phyloP scores from a whole-genome alignment of 2,797 vertebrate species.

The Kryptolebias ocellatus region DNA sequence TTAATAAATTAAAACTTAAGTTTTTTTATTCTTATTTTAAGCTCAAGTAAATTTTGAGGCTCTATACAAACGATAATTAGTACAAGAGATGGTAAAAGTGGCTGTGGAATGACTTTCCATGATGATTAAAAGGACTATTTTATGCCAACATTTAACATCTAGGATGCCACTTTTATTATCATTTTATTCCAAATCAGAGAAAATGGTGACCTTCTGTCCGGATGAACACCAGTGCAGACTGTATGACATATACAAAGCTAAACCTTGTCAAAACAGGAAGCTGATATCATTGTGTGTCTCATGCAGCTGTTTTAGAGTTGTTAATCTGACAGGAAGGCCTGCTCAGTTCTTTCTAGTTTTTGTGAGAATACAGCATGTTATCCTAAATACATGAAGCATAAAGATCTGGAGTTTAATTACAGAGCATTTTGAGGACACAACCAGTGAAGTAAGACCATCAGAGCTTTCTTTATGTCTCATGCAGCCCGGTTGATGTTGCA shows the following conservation, averaged over 20 bases:
- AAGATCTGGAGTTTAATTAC: background rate
- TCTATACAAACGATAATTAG: too few relatives aligned
- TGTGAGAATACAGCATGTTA: background rate
- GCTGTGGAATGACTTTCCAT: too few relatives aligned
- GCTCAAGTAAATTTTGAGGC: too few relatives aligned
- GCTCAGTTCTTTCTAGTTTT: background rate
- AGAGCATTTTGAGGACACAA: background rate
- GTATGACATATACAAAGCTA: background rate
- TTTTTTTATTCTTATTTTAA: too few relatives aligned
- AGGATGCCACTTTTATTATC: too few relatives aligned
- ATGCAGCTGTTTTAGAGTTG: constrained; percentile 36
- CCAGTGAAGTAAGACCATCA: constrained; percentile 10
- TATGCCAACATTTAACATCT: too few relatives aligned
- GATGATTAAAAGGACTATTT: too few relatives aligned
- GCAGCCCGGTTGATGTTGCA: constrained; percentile 23
- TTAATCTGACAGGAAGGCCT: constrained; percentile 26
- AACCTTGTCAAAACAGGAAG: constrained; percentile 16
- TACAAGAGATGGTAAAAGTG: too few relatives aligned
- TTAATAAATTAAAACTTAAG: too few relatives aligned
- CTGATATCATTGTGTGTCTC: constrained; percentile 17
- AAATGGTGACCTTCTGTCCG: too few relatives aligned
- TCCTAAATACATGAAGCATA: background rate
- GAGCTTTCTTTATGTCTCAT: constrained; percentile 3
- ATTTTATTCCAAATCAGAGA: too few relatives aligned
- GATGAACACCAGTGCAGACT: background rate